Evolutionary conservation across 1,140 invertebrate species (phyloP), one percentile per base, ranked within the genome.

Genomic region (Pseudomyrmex cubaensis): DNA sequence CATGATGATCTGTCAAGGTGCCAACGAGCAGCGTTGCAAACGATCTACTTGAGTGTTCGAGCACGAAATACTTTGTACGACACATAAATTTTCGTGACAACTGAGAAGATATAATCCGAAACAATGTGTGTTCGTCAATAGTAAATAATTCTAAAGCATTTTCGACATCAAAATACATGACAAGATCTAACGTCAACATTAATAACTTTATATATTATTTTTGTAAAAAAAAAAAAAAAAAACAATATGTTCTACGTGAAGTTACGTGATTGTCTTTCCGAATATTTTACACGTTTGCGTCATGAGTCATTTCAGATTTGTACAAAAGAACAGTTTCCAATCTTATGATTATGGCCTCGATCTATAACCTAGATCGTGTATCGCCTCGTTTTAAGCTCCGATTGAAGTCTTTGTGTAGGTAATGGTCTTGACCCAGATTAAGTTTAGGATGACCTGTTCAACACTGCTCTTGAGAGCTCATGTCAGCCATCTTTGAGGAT

Each of bases 11-110:
- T 80, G 76, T 35, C 66, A 66, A 76, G 48, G 61, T 76, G 74
- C 22, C 74, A 66, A 77, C 54, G 76, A 80, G 66, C 76, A 80
- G 76, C 76, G 76, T 80, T 72, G 76, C 54, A 56, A 80, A 80
- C n/a, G 54, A 70, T 80, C 76, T 25, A 20, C 54, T 54, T 17
- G 35, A 50, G 20, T 70, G 7, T n/a, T 46, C 35, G 20, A 59
- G n/a, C 76, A 12, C 20, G 2, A 44, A 56, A 52, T 61, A 48
- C 44, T 50, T 17, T 50, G 13, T 9, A 9, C 13, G 20, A 52
- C 48, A 48, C 10, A 22, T 48, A 22, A 46, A 15, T 61, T 44
- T 62, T 62, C 44, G 56, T 35, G 35, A 35, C 35, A 35, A 35
- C 35, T 35, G 35, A 35, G 35, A 7, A 35, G 35, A 35, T 35